phyloP scores from a whole-genome alignment of 2,888 invertebrate genomes.

The Augiades crinisus region DNA sequence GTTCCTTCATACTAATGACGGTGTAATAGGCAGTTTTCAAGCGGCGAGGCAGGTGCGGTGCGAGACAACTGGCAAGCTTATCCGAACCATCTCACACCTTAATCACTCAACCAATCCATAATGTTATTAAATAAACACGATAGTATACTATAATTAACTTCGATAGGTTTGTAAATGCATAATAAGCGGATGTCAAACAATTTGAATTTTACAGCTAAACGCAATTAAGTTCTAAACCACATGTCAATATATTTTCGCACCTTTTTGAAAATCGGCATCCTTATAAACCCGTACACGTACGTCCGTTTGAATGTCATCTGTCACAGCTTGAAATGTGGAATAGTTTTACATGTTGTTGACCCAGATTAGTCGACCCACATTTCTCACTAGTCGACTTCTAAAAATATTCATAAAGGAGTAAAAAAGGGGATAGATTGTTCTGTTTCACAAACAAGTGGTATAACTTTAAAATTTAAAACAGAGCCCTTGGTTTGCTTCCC shows the following conservation, averaged over 20 bases:
- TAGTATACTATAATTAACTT: slow-evolving; percentile 26
- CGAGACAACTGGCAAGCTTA: slow-evolving; percentile 41
- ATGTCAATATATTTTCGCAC: background rate
- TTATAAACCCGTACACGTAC: background rate
- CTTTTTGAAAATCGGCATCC: background rate
- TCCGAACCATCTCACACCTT: slow-evolving; percentile 58
- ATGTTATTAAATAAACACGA: slow-evolving; percentile 40
- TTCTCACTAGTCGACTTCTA: too few species aligned
- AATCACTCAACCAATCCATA: slow-evolving; percentile 62
- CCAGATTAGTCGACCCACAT: too few species aligned
- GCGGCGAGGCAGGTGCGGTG: slow-evolving; percentile 55
- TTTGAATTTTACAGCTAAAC: slow-evolving; percentile 10
- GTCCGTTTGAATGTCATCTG: too few species aligned
- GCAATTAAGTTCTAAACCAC: background rate
- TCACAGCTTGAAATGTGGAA: too few species aligned
- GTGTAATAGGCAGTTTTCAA: slow-evolving; percentile 61
- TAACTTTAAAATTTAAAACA: too few species aligned
- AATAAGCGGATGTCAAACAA: slow-evolving; percentile 5
- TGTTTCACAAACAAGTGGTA: too few species aligned
- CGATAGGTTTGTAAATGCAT: slow-evolving; percentile 19
- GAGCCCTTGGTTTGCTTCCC: background rate
- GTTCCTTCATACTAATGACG: slow-evolving; percentile 59
- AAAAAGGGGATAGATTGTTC: too few species aligned
- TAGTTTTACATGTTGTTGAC: too few species aligned
- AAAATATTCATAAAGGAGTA: too few species aligned